Evolutionary conservation across 2,888 invertebrate genomes (phyloP).

Genomic region (Platycnemis pennipes): DNA sequence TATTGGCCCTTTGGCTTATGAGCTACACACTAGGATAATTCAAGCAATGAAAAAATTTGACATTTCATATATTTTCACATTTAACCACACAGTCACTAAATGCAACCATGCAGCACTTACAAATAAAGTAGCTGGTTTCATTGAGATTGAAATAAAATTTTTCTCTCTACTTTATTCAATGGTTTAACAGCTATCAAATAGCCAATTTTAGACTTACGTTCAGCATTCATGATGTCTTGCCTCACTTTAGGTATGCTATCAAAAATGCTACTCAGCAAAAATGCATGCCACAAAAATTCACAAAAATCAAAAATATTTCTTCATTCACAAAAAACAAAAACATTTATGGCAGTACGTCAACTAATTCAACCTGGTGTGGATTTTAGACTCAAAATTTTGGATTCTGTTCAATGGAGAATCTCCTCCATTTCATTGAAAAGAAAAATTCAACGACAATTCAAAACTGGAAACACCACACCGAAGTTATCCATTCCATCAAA

Average conservation of each 20-base stretch:
- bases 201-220: slow-evolving; percentile 68
- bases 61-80: slow-evolving; percentile 59
- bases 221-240: slow-evolving; percentile 72
- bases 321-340: slow-evolving; percentile 68
- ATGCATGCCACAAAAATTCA: slow-evolving; percentile 64
- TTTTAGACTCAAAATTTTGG: slow-evolving; percentile 15
- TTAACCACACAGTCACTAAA: slow-evolving; percentile 69
- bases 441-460: slow-evolving; percentile 21
- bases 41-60: slow-evolving; percentile 63
- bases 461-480: slow-evolving; percentile 3
- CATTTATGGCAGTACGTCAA: slow-evolving; percentile 60
- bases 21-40: slow-evolving; percentile 61
- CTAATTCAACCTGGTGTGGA: slow-evolving; percentile 64
- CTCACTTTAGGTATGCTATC: slow-evolving; percentile 43
- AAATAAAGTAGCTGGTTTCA: slow-evolving; percentile 69
- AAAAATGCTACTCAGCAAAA: slow-evolving; percentile 60
- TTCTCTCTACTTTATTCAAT: slow-evolving; percentile 55
- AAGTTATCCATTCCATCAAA: slow-evolving; percentile 59
- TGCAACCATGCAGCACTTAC: slow-evolving; percentile 73
- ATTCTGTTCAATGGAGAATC: not conserved
- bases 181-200: slow-evolving; percentile 58
- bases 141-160: slow-evolving; percentile 65
- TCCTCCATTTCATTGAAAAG: slow-evolving; percentile 38
- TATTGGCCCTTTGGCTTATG: slow-evolving; percentile 63
- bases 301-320: slow-evolving; percentile 67